Base-by-base conservation (phyloP, 1,140 invertebrate species). In the Phocides pigmalion region DNA sequence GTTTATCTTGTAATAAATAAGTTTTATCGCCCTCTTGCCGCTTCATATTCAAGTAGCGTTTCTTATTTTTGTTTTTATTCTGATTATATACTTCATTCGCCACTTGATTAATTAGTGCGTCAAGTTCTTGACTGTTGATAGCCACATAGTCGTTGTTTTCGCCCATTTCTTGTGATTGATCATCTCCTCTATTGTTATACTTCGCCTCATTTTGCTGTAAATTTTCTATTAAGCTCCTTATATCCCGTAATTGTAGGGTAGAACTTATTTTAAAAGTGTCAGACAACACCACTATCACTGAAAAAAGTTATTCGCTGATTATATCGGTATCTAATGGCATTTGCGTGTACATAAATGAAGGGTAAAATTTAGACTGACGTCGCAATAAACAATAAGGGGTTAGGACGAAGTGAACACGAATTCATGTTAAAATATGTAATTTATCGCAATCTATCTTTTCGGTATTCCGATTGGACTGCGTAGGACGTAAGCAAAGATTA, bases 81-180 rank as follows among this genome's bases (percentile, higher is more conserved):
- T 15, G 41, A 14, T 59, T 35, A 22, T 35, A 59, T 20, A 59
- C 28, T 47, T 47, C 25, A 41, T 32, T 47, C 16, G 54, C 42
- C 5, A 9, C 28, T 35, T 25, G 25, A 47, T 44, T 42, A 35
- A 59, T 59, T 47, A 59, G 25, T 47, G 28, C 37, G 15, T 47
- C 17, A 32, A 59, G 56, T 59, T 59, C 25, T 35, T 22, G 42
- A 59, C 42, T 59, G 17, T 15, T 46, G 28, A 59, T 17, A 59
- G 22, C 37, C 16, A 35, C 14, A 19, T 35, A 46, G 15, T 5
- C 56, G 16, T 47, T 47, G 14, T 44, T 58, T 44, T 58, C 42
- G 20, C 28, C 15, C 6, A 20, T 28, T 22, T 35, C 17, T 17
- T 14, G 25, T 32, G 42, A 35, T 47, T 35, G 56, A 32, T 59